A percentile compares a stretch with the other conserved stretches of the same genome.
These are phyloP conservation scores for Parelbella ahira DNA, from an alignment of 2,888 invertebrate species.

Conservation along the genomic window DNA sequence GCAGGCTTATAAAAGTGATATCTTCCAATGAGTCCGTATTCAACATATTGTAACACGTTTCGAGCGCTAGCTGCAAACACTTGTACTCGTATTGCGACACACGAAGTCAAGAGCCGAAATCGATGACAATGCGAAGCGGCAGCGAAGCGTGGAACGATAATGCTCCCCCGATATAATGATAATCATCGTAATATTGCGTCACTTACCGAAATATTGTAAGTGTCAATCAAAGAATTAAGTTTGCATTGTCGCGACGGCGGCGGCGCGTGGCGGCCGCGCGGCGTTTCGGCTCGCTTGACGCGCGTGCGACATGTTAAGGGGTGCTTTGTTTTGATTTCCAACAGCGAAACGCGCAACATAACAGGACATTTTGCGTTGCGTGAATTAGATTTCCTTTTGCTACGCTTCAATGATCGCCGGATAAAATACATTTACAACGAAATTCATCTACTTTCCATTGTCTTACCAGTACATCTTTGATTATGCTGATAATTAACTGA, in stretches of 20 bases:
- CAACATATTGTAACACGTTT: too few relatives aligned
- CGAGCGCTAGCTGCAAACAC: slow-evolving; percentile 6
- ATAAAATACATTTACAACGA: not conserved
- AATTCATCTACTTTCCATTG: too few relatives aligned
- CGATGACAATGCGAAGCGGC: slow-evolving; percentile 34
- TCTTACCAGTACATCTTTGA: too few relatives aligned
- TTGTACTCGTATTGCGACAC: too few relatives aligned
- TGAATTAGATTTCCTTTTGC: slow-evolving; percentile 22
- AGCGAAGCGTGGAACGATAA: slow-evolving; percentile 62
- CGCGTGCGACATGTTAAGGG: slow-evolving; percentile 61
- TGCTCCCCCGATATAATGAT: slow-evolving; percentile 53
- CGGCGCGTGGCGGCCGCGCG: slow-evolving; percentile 58
- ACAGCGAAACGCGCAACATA: slow-evolving; percentile 19
- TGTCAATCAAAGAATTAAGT: slow-evolving; percentile 81
- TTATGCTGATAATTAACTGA: too few relatives aligned
- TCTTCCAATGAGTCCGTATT: too few relatives aligned
- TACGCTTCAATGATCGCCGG: slow-evolving; percentile 11
- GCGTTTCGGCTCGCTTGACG: slow-evolving; percentile 38
- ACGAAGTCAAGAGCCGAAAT: slow-evolving; percentile 40
- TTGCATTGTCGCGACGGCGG: slow-evolving; percentile 55
- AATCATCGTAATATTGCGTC: slow-evolving; percentile 81
- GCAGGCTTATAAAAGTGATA: too few relatives aligned
- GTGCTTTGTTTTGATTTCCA: slow-evolving; percentile 66
- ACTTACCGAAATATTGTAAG: slow-evolving; percentile 81
- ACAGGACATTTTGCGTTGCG: slow-evolving; percentile 17